These are phyloP conservation scores for Sparus aurata DNA, from an alignment of 2,797 vertebrate species.

Conservation along the genomic window DNA sequence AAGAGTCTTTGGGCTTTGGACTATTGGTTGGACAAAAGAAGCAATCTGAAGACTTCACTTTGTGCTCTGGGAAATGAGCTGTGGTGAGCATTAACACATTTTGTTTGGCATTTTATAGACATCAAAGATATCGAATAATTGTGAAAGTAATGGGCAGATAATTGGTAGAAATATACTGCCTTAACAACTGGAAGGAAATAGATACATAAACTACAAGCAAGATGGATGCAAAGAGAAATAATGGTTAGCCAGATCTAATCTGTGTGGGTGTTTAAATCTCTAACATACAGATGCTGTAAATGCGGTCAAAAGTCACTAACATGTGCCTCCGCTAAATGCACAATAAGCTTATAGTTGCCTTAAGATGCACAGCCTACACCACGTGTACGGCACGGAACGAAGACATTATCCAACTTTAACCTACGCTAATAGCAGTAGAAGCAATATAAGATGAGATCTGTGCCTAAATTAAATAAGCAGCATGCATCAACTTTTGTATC, in stretches of 20 bases:
- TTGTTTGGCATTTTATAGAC: too few relatives aligned
- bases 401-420: neutral
- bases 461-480: neutral
- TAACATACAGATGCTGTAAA: slow-evolving; percentile 32
- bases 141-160: too few relatives aligned
- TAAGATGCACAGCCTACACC: slow-evolving; percentile 25
- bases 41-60: too few relatives aligned
- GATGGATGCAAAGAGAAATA: neutral
- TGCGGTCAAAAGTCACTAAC: neutral
- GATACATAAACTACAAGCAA: neutral
- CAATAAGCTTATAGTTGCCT: slow-evolving; percentile 6
- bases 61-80: too few relatives aligned
- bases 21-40: too few relatives aligned
- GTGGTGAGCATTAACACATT: too few relatives aligned
- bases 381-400: neutral
- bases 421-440: neutral
- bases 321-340: slow-evolving; percentile 26
- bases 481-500: neutral
- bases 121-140: too few relatives aligned
- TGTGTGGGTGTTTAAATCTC: slow-evolving; percentile 8
- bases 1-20: too few relatives aligned
- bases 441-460: neutral
- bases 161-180: neutral
- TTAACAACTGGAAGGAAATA: neutral
- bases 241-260: slow-evolving; percentile 15